Percentiles rank a stretch among this genome's conserved stretches.
Conservation (phyloP, 1,140 invertebrate species). For the Neotoxoptera formosana region DNA sequence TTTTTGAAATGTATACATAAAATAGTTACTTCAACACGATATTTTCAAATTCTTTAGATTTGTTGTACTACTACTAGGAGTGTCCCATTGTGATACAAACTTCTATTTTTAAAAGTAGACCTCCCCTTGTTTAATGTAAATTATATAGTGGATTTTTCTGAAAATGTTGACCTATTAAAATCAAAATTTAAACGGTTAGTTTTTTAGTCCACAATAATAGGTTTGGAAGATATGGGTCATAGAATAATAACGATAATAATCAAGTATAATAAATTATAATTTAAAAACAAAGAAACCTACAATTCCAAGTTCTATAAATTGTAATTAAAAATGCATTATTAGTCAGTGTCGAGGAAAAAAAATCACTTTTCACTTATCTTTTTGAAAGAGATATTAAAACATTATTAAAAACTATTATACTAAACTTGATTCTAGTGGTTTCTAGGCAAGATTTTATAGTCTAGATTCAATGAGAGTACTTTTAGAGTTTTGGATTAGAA, state of each 20-base stretch:
- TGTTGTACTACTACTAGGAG: no score
- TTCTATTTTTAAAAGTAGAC: no score
- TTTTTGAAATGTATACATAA: no score
- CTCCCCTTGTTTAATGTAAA: no score
- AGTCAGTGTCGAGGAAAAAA: background rate
- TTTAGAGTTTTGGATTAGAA: background rate
- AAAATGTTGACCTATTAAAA: no score
- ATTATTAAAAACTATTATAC: background rate
- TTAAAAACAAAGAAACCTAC: background rate
- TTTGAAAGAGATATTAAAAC: background rate
- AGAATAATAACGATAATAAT: background rate
- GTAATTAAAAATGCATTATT: background rate
- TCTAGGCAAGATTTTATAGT: background rate
- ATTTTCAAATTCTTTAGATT: no score
- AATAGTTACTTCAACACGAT: no score
- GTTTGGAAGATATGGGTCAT: no score
- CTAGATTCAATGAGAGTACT: background rate
- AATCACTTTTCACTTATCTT: background rate
- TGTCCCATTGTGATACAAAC: no score
- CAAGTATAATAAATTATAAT: background rate
- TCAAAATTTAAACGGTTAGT: no score
- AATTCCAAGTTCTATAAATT: background rate
- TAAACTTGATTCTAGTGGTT: background rate
- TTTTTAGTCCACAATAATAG: no score
- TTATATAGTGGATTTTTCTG: no score